A percentile compares a stretch with the other conserved stretches of the same genome.
Conservation (phyloP, 1,140 invertebrate genomes). For the Drosophila watanabei region DNA sequence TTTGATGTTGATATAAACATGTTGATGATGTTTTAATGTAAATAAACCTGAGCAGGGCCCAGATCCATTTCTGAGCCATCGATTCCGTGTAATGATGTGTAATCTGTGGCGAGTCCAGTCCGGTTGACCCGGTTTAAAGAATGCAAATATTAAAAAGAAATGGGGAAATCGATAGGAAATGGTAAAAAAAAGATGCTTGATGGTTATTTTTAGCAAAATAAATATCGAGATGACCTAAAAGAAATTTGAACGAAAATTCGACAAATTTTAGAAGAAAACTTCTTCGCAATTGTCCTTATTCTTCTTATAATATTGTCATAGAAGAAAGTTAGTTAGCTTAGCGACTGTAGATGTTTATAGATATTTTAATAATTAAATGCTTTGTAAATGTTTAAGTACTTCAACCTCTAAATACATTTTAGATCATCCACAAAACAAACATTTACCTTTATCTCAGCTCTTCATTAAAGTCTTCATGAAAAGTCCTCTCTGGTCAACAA, state of each 20-base stretch:
- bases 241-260: too few relatives aligned
- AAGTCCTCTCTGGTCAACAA: not conserved
- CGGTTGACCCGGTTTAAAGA: slow-evolving; percentile 39
- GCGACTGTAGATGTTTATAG: too few relatives aligned
- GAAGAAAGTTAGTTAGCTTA: too few relatives aligned
- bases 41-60: slow-evolving; percentile 61
- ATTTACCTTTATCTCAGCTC: not conserved
- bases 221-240: too few relatives aligned
- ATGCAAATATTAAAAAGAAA: slow-evolving; percentile 5
- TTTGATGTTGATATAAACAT: slow-evolving; percentile 84
- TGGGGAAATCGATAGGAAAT: not conserved
- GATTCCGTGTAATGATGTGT: slow-evolving; percentile 72
- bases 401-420: not conserved
- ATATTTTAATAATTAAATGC: too few relatives aligned
- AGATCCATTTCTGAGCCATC: slow-evolving; percentile 30
- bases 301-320: too few relatives aligned
- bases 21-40: slow-evolving; percentile 84
- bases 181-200: not conserved
- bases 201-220: not conserved
- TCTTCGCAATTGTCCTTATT: too few relatives aligned
- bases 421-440: not conserved
- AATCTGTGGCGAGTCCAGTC: slow-evolving; percentile 52
- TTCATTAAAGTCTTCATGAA: not conserved
- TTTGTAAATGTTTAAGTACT: not conserved
- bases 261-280: too few relatives aligned